Conservation (phyloP, 2,797 vertebrate species). For the Neostethus bicornis region DNA sequence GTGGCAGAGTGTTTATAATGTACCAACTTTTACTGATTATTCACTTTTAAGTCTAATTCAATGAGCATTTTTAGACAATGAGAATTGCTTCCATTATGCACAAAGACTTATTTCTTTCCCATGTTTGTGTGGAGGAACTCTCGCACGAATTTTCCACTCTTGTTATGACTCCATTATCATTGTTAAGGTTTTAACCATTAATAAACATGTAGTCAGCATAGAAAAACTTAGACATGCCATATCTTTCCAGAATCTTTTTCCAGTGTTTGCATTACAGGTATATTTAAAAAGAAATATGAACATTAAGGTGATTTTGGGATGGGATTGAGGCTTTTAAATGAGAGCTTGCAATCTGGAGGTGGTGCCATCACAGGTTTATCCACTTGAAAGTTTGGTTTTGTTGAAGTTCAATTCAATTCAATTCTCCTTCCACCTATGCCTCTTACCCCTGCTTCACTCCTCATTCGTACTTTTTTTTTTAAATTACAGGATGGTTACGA, state of each 20-base stretch:
- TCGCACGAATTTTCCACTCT: background rate
- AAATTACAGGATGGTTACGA: slow-evolving; percentile 1
- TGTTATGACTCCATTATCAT: background rate
- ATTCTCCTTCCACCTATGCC: background rate
- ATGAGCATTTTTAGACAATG: no score
- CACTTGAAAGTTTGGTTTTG: background rate
- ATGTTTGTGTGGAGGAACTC: no score
- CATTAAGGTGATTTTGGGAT: background rate
- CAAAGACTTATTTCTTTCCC: no score
- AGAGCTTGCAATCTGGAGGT: background rate
- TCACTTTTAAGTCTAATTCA: no score
- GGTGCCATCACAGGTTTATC: slow-evolving; percentile 1
- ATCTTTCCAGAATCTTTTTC: background rate
- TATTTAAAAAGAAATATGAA: background rate
- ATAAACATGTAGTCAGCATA: background rate
- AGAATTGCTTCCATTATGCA: no score
- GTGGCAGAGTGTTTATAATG: no score
- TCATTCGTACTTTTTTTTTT: background rate
- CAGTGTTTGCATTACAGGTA: background rate
- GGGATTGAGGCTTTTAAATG: background rate
- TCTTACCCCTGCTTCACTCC: background rate
- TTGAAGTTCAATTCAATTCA: background rate
- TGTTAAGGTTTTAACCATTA: background rate
- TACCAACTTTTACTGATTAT: background rate
- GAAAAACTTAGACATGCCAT: background rate